Evolutionary conservation across 2,888 invertebrate species (phyloP), one percentile per base, ranked within the genome.

Genomic region (Arge pagana): DNA sequence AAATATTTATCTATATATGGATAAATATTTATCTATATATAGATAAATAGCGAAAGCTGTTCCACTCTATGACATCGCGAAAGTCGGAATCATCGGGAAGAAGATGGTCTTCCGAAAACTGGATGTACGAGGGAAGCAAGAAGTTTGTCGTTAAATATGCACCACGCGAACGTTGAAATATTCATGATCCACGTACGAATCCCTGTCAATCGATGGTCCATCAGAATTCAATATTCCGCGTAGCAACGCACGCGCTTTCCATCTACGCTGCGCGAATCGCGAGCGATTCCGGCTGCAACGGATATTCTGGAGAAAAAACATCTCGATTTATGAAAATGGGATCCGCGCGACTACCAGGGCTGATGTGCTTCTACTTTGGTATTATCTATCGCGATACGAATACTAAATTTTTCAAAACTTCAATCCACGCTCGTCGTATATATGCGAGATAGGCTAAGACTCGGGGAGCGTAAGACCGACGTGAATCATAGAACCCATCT

Each of bases 211-310:
- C 33, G 33, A 35, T 31, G 23, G 31, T 45, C 45, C 33, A 45
- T 45, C 45, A 45, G 33, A 45, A 45, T 45, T 45, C 45, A 45
- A 45, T 45, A 45, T 45, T 45, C 45, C 23, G 45, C 45, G 31
- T 35, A 45, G 45, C 28, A 15, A 35, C 45, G 13, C n/a, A n/a
- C n/a, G n/a, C 45, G 21, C 45, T 35, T 26, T 31, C 28, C 45
- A 45, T 16, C 33, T 45, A 24, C 45, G n/a, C 3, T 7, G 11
- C 33, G 13, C 33, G 45, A 21, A 45, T 45, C 45, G 33, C 24
- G 45, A 45, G 33, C 31, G 33, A 23, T 45, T 45, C 45, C 45
- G 45, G 45, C 35, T 33, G 45, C 45, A 45, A 45, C 35, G 45
- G 28, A n/a, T 31, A 45, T 45, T 45, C 33, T 24, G 33, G 3